phyloP scores from a whole-genome alignment of 2,113 vertebrate genomes.

The Poecilia latipinna region DNA sequence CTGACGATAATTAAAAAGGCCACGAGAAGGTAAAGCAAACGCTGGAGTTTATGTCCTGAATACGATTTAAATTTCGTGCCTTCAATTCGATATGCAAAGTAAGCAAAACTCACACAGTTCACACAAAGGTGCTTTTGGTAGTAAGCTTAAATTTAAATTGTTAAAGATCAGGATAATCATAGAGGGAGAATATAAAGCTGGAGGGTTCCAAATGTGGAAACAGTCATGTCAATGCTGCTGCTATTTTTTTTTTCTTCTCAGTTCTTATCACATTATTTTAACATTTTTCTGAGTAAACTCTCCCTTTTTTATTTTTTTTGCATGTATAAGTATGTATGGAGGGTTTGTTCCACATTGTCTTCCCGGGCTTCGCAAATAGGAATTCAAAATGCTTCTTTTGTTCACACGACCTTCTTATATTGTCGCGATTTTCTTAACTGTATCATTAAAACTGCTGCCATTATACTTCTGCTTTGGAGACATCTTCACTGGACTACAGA shows the following conservation, averaged over 20 bases:
- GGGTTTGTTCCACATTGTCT: neutral
- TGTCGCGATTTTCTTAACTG: constrained; percentile 4
- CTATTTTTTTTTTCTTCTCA: neutral
- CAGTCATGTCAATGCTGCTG: neutral
- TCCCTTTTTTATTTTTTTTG: neutral
- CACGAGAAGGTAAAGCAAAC: constrained; percentile 39
- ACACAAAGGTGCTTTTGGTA: constrained; percentile 8
- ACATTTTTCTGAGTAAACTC: neutral
- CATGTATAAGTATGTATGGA: neutral
- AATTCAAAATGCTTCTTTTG: constrained; percentile 16
- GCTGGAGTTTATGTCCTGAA: constrained; percentile 38
- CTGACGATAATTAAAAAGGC: constrained; percentile 45
- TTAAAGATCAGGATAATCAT: no score
- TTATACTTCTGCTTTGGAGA: neutral
- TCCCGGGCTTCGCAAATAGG: neutral
- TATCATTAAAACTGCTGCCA: constrained; percentile 3
- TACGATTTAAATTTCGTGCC: constrained; percentile 13
- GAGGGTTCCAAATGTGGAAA: neutral
- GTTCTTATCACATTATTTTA: neutral
- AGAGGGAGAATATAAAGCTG: neutral
- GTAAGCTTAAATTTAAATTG: constrained; percentile 23
- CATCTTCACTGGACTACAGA: constrained; percentile 1
- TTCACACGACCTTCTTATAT: constrained; percentile 11
- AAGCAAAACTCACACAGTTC: constrained; percentile 21
- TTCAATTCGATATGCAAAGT: neutral